A percentile compares a stretch with the other conserved stretches of the same genome.
phyloP scores from a whole-genome alignment of 2,797 vertebrate species.

The Lerista edwardsae region DNA sequence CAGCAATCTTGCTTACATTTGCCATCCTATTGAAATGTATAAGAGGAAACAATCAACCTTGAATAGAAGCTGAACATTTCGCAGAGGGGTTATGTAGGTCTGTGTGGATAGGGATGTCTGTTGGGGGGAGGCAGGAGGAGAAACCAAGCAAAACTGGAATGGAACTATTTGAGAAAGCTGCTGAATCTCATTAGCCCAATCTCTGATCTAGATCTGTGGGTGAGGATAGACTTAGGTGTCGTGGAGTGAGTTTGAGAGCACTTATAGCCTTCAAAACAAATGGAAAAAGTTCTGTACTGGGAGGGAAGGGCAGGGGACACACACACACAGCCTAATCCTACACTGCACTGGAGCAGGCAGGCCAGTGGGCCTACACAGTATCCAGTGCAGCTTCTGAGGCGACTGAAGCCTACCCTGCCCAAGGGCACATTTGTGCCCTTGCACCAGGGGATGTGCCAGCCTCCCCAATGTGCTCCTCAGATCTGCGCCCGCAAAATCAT shows the following conservation, averaged over 20 bases:
- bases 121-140: not conserved
- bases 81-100: slow-evolving; percentile 2
- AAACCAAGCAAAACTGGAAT: not conserved
- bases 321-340: too few relatives aligned
- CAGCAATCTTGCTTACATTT: slow-evolving; percentile 42
- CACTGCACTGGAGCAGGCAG: too few relatives aligned
- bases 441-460: too few relatives aligned
- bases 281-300: not conserved
- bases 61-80: slow-evolving; percentile 18
- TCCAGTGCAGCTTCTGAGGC: too few relatives aligned
- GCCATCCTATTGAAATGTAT: not conserved
- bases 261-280: not conserved
- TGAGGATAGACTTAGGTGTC: not conserved
- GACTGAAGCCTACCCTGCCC: too few relatives aligned
- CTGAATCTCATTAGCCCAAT: not conserved
- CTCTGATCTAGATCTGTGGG: not conserved
- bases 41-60: slow-evolving; percentile 27
- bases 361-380: too few relatives aligned
- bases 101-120: not conserved
- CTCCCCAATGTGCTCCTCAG: too few relatives aligned
- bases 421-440: too few relatives aligned
- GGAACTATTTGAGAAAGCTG: not conserved
- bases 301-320: too few relatives aligned
- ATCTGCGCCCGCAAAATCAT: too few relatives aligned
- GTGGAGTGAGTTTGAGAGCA: not conserved